Conservation (phyloP, 2,113 vertebrate genomes). For the Electrona antarctica region DNA sequence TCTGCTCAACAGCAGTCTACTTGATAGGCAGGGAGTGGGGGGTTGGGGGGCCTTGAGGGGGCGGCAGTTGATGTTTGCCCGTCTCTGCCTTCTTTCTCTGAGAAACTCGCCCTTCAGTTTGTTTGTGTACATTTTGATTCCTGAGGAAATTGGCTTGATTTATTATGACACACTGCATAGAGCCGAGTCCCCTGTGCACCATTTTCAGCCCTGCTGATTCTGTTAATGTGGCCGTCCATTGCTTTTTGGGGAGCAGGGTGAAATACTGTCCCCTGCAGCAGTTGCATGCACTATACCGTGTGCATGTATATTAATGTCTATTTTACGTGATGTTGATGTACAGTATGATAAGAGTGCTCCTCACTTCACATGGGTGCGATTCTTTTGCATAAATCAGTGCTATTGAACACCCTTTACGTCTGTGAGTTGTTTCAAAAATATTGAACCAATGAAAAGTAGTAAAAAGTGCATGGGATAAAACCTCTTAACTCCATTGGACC, state of each 20-base stretch:
- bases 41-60: conserved; percentile 32
- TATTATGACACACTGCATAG: conserved; percentile 5
- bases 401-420: too few species aligned
- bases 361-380: too few species aligned
- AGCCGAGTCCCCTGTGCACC: conserved; percentile 4
- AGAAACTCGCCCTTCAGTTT: conserved; percentile 10
- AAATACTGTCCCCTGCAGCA: not conserved
- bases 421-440: too few species aligned
- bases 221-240: not conserved
- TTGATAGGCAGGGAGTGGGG: not conserved
- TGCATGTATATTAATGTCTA: not conserved
- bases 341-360: not conserved
- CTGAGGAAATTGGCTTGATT: conserved; percentile 27
- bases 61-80: conserved; percentile 19
- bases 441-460: too few species aligned
- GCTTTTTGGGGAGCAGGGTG: not conserved
- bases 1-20: conserved; percentile 37
- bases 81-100: conserved; percentile 27
- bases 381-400: too few species aligned
- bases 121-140: conserved; percentile 30
- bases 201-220: conserved; percentile 1
- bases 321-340: not conserved
- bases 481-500: too few species aligned
- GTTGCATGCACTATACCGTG: not conserved
- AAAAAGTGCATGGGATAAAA: too few species aligned